Conservation (phyloP, 2,888 invertebrate genomes). For the Hanleya hanleyi region DNA sequence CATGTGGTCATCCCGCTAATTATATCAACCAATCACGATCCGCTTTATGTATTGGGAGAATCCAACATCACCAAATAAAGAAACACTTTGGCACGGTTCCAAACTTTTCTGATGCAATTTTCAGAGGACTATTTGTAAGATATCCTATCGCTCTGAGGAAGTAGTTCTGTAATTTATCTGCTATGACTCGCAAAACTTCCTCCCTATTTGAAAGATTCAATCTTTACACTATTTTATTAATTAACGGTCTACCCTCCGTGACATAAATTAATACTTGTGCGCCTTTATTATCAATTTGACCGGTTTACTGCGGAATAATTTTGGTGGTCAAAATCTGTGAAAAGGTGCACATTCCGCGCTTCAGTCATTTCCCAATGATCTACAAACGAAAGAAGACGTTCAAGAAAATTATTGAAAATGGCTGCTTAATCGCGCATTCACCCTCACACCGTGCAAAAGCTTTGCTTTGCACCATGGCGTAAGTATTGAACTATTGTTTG, state of each 20-base stretch:
- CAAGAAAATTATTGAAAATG: not conserved
- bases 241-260: too few species aligned
- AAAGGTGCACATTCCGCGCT: not conserved
- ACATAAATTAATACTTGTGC: too few species aligned
- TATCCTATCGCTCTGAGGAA: not conserved
- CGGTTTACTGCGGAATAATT: not conserved
- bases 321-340: not conserved
- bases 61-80: too few species aligned
- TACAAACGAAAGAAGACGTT: too few species aligned
- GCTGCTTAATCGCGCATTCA: not conserved
- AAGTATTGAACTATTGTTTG: too few species aligned
- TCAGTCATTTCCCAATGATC: too few species aligned
- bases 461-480: slow-evolving; percentile 11
- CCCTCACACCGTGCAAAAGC: slow-evolving; percentile 1
- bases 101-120: slow-evolving; percentile 4
- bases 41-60: too few species aligned
- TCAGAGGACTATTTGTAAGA: not conserved
- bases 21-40: too few species aligned
- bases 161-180: not conserved
- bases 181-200: not conserved
- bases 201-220: not conserved
- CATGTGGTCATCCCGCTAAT: too few species aligned
- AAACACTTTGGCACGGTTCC: not conserved
- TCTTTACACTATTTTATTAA: too few species aligned
- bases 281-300: too few species aligned